These are phyloP conservation scores for Hoplostethus mediterraneus DNA, from an alignment of 2,797 vertebrate species.

Conservation along the genomic window DNA sequence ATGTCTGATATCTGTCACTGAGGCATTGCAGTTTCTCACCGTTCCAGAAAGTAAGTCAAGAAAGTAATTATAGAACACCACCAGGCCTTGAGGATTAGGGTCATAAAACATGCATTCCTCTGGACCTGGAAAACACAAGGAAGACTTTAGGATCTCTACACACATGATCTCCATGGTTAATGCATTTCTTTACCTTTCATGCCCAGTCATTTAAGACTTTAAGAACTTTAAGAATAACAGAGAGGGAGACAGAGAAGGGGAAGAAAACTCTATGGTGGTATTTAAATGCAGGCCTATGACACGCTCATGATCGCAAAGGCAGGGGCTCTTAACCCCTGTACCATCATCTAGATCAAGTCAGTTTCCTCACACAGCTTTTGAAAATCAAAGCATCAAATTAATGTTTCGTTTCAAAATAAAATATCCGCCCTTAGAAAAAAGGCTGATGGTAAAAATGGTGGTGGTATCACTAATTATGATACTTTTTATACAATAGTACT, in stretches of 20 bases:
- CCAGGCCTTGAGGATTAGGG: slow-evolving; percentile 75
- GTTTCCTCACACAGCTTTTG: background rate
- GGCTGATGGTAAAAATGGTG: background rate
- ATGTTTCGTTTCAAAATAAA: background rate
- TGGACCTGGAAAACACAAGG: slow-evolving; percentile 58
- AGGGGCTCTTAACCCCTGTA: background rate
- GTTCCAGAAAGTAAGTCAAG: slow-evolving; percentile 90
- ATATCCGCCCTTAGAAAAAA: background rate
- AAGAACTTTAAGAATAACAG: slow-evolving; percentile 5
- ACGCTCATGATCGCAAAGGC: background rate
- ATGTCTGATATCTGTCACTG: slow-evolving; percentile 4
- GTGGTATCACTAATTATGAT: too few relatives aligned
- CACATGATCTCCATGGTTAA: slow-evolving; percentile 1
- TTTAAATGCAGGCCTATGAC: background rate
- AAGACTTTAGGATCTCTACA: slow-evolving; percentile 16
- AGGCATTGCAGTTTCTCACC: slow-evolving; percentile 72
- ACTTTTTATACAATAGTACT: background rate
- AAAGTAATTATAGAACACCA: slow-evolving; percentile 83
- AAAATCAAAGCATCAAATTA: slow-evolving; percentile 10
- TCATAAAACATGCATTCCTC: slow-evolving; percentile 71
- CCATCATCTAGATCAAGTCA: background rate
- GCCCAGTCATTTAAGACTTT: slow-evolving; percentile 8
- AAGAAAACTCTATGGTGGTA: slow-evolving; percentile 2
- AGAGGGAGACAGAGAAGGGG: background rate
- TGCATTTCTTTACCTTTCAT: slow-evolving; percentile 5